phyloP scores from a whole-genome alignment of 2,888 invertebrate genomes.

The Limnephilus lunatus region DNA sequence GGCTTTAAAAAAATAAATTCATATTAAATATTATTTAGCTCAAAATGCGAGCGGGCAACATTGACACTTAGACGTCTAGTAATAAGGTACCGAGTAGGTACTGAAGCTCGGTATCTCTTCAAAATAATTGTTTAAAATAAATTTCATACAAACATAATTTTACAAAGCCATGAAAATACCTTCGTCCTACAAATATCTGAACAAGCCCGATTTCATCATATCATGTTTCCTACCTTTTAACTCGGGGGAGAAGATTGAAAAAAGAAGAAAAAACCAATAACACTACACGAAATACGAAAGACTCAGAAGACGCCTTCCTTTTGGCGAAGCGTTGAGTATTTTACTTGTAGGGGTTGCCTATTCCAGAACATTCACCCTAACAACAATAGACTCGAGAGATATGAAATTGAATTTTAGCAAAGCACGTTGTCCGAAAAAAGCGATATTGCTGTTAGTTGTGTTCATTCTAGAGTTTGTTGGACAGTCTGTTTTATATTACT shows the following conservation, averaged over 20 bases:
- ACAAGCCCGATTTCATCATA: slow-evolving; percentile 22
- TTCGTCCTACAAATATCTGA: slow-evolving; percentile 14
- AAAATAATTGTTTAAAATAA: background rate
- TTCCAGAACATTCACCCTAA: slow-evolving; percentile 43
- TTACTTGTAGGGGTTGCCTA: background rate
- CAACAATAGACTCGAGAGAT: slow-evolving; percentile 49
- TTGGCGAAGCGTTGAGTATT: slow-evolving; percentile 13
- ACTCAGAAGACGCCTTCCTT: background rate
- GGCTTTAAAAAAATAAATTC: background rate
- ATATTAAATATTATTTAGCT: background rate
- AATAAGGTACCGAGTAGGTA: background rate
- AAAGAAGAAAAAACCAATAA: background rate
- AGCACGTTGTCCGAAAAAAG: slow-evolving; percentile 44
- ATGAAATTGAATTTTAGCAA: slow-evolving; percentile 56
- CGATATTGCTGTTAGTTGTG: slow-evolving; percentile 33
- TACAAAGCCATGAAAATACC: slow-evolving; percentile 15
- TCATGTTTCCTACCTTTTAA: slow-evolving; percentile 24
- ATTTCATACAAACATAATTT: background rate
- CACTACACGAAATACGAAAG: slow-evolving; percentile 22
- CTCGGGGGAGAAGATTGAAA: background rate
- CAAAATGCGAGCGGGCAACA: no score
- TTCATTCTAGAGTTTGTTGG: background rate
- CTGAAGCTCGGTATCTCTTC: background rate
- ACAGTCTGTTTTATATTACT: background rate
- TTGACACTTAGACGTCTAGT: background rate